phyloP scores from a whole-genome alignment of 2,888 invertebrate species.

The Acanthosoma haemorrhoidale region DNA sequence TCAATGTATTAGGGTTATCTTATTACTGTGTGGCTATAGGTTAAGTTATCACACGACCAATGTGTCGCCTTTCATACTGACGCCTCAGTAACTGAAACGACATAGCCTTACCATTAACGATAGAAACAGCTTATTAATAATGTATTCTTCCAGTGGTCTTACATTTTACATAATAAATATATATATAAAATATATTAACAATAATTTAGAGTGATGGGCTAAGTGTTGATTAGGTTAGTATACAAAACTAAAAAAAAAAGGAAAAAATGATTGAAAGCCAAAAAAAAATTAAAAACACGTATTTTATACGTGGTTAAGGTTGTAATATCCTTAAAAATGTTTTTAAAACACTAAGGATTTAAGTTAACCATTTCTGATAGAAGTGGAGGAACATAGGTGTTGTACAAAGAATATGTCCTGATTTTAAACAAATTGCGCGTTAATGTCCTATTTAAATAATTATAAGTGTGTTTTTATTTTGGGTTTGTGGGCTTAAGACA shows the following conservation, averaged over 20 bases:
- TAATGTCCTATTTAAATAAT: slow-evolving; percentile 21
- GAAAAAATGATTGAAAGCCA: slow-evolving; percentile 12
- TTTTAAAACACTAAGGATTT: slow-evolving; percentile 12
- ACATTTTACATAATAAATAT: slow-evolving; percentile 30
- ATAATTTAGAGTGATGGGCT: slow-evolving; percentile 36
- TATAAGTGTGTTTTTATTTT: slow-evolving; percentile 31
- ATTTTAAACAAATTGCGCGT: background rate
- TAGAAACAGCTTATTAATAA: slow-evolving; percentile 34
- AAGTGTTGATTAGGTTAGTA: slow-evolving; percentile 31
- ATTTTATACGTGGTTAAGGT: slow-evolving; percentile 30
- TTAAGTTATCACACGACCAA: slow-evolving; percentile 39
- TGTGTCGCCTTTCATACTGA: slow-evolving; percentile 37
- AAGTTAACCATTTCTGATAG: slow-evolving; percentile 11
- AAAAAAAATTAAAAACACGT: background rate
- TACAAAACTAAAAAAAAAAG: slow-evolving; percentile 5
- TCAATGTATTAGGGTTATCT: slow-evolving; percentile 39
- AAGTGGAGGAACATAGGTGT: slow-evolving; percentile 17
- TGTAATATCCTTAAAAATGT: slow-evolving; percentile 27
- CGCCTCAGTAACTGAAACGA: slow-evolving; percentile 36
- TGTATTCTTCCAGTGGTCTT: slow-evolving; percentile 40
- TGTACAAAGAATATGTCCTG: slow-evolving; percentile 25
- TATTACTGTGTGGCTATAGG: slow-evolving; percentile 36
- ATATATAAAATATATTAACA: slow-evolving; percentile 34
- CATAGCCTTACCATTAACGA: slow-evolving; percentile 39
- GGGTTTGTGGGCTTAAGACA: slow-evolving; percentile 27